Evolutionary conservation across 2,797 vertebrate species (phyloP).

Genomic region (Rhinatrema bivittatum): DNA sequence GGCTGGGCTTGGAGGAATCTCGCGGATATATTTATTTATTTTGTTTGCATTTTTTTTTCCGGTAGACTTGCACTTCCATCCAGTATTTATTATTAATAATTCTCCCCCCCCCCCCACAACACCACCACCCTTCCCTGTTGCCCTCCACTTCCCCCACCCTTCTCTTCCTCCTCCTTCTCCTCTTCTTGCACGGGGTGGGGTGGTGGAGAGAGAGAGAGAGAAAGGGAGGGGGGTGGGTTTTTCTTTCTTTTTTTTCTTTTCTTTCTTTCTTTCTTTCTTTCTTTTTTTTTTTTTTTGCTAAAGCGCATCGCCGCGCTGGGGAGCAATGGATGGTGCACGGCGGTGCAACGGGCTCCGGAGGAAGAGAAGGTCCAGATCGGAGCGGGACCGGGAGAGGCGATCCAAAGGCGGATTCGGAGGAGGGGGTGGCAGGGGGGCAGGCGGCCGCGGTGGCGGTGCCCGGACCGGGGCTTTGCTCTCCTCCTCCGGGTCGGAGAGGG

Average conservation of each 20-base stretch:
- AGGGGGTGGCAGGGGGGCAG: conserved; percentile 37
- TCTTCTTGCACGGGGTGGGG: conserved; percentile 35
- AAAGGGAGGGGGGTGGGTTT: conserved; percentile 36
- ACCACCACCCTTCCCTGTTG: no score
- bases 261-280: conserved; percentile 25
- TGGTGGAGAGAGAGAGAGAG: conserved; percentile 45
- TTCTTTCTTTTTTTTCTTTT: conserved; percentile 31
- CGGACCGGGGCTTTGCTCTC: conserved; percentile 47
- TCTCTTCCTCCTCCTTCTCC: conserved; percentile 32
- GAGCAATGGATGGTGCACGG: conserved; percentile 80
- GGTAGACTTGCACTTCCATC: conserved; percentile 55
- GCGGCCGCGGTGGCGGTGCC: conserved; percentile 15
- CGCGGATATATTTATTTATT: conserved; percentile 30
- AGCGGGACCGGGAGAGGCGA: conserved; percentile 71
- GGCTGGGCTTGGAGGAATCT: conserved; percentile 59
- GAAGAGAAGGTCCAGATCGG: conserved; percentile 85
- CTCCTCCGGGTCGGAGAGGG: conserved; percentile 81
- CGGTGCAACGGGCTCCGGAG: conserved; percentile 78
- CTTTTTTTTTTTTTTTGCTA: conserved; percentile 23
- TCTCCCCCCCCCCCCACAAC: no score
- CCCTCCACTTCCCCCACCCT: no score
- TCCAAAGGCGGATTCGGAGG: conserved; percentile 53
- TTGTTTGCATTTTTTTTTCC: conserved; percentile 33
- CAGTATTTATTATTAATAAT: no score
- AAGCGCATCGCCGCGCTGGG: conserved; percentile 17